These are phyloP conservation scores for Cerastis leucographa DNA, from an alignment of 2,888 invertebrate species.

Conservation along the genomic window DNA sequence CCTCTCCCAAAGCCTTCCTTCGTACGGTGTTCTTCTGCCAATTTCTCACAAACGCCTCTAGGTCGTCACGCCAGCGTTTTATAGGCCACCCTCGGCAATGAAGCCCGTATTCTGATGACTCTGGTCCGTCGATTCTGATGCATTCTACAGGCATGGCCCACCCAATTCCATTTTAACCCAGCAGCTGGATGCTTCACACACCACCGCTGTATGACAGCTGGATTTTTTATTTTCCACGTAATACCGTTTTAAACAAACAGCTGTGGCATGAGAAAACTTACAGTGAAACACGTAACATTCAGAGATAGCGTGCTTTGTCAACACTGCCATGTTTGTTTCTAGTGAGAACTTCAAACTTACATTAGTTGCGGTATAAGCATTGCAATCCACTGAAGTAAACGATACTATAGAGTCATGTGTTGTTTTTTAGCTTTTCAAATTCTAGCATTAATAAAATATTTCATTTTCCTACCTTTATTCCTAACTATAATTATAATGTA, in stretches of 20 bases:
- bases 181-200: no score
- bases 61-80: no score
- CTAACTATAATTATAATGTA: no score
- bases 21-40: no score
- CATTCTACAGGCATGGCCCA: no score
- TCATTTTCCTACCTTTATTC: no score
- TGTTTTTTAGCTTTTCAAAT: not conserved
- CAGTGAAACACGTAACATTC: slow-evolving; percentile 16
- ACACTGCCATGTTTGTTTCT: slow-evolving; percentile 25
- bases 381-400: not conserved
- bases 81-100: no score
- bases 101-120: no score
- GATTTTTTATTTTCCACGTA: not conserved
- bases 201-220: not conserved
- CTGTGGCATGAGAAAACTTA: slow-evolving; percentile 9
- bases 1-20: no score
- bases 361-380: slow-evolving; percentile 33
- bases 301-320: slow-evolving; percentile 39
- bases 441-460: not conserved
- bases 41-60: no score
- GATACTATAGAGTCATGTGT: not conserved
- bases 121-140: no score
- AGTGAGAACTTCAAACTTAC: slow-evolving; percentile 48
- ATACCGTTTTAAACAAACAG: not conserved
- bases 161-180: no score